Base-by-base conservation (phyloP, 2,797 vertebrate species). In the Orientallactaga sibirica region DNA sequence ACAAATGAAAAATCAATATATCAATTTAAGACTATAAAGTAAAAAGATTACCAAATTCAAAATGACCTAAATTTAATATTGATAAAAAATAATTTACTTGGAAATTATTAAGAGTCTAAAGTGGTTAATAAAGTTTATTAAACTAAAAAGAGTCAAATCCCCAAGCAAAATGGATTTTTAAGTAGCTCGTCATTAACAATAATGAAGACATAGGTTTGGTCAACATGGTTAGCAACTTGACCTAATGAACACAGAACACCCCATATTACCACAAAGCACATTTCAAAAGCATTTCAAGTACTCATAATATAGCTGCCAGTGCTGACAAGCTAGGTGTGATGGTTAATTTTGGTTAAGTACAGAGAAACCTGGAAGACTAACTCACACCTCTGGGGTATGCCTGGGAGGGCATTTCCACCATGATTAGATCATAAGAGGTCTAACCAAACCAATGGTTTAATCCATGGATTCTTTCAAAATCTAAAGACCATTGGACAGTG, bases 31-130 rank as follows among this genome's bases (percentile, higher is more conserved):
- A 55, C 10, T 37, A 70, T 22, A 22, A 58, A 52, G 52, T 67
- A 48, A 82, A 16, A 27, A 78, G 77, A 62, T 7, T 18, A 85
- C 20, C 68, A 81, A 82, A 37, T 68, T 83, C 71, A 37, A 48
- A 79, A 10, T 84, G 55, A 68, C 3, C 78, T 11, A 85, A 77
- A 62, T n/a, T 71, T 29, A 43, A 78, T 71, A 78, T 19, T 76
- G 71, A 85, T 41, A 55, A 73, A 84, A 84, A 43, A 70, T 90
- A 80, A 37, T 78, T 94, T 29, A 80, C 10, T 29, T 76, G 18
- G 48, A 90, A 94, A 48, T 68, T 62, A 52, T 27, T 86, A 52
- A 37, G 86, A 90, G 33, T 67, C 9, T 68, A 91, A 75, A 75
- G 7, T 86, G 55, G 37, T 80, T 86, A 79, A 58, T 61, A 52